Base-by-base conservation (phyloP, 1,140 invertebrate genomes). In the Temnothorax longispinosus region DNA sequence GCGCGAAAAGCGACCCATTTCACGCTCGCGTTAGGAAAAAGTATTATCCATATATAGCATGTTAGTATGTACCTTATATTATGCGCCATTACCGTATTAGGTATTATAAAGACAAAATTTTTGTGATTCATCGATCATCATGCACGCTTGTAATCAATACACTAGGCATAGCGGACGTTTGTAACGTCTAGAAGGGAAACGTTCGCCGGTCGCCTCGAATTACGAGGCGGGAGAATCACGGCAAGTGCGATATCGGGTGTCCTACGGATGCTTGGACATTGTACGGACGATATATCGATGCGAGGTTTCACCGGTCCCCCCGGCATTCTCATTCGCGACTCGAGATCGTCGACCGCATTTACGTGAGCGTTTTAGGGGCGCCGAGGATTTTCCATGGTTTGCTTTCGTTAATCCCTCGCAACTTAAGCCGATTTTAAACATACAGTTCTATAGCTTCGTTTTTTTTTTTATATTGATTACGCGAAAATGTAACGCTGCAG, bases 161-260 rank as follows among this genome's bases (percentile, higher is more conserved):
- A 27, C 38, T 44, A 15, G 47, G 32, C 54, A 27, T 56, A 60
- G 41, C 41, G 54, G 8, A 50, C 41, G 41, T 75, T 84, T 58
- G 41, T 74, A 74, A 82, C 27, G 18, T 58, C 10, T 41, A 60
- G 56, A n/a, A 60, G 44, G 27, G 69, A 50, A 75, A 62, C 32
- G 8, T 58, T 11, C 18, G 11, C 5, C 44, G 72, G 85, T 11
- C 50, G 71, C 74, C 64, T 91, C 89, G 58, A 85, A 87, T 91
- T 91, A 90, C 91, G 74, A 69, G 54, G 41, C 67, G 27, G 10
- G 77, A 41, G 91, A 93, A 93, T 93, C 91, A 92, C 89, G 56
- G 80, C 88, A 92, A 92, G 91, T 92, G 91, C 91, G 82, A 90
- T 92, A 93, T 93, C 90, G 88, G 86, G 88, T 92, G 89, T 92